Evolutionary conservation across 2,113 vertebrate species (phyloP).

Genomic region (Ardeotis arabs): DNA sequence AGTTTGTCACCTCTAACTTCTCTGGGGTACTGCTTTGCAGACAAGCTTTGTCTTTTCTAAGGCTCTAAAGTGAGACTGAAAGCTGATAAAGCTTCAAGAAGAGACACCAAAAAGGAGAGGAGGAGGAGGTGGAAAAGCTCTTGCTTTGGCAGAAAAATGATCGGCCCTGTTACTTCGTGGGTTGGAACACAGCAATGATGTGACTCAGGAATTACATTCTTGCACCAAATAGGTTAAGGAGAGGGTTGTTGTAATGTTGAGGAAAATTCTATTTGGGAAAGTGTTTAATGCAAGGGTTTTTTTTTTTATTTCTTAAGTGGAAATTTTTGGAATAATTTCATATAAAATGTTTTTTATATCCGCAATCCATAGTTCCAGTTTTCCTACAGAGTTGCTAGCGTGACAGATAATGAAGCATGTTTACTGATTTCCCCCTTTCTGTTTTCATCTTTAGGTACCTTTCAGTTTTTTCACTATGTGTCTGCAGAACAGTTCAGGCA

Average conservation of each 20-base stretch:
- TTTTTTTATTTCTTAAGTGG: not conserved
- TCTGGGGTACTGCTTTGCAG: not conserved
- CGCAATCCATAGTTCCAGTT: not conserved
- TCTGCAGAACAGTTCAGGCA: not conserved
- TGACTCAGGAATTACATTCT: not conserved
- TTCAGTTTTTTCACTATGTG: not conserved
- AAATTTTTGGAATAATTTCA: not conserved
- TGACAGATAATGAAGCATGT: not conserved
- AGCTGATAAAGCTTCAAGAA: not conserved
- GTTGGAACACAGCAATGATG: not conserved
- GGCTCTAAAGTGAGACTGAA: conserved; percentile 4
- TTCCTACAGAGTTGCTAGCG: not conserved
- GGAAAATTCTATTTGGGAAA: not conserved
- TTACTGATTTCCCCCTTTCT: not conserved
- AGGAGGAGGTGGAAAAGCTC: not conserved
- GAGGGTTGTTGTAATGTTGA: not conserved
- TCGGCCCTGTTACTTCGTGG: not conserved
- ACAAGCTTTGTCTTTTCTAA: not conserved
- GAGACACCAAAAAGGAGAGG: not conserved
- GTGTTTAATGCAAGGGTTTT: not conserved
- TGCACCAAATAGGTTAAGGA: not conserved
- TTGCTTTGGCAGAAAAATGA: not conserved
- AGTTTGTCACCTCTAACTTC: not conserved
- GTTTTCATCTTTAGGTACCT: not conserved
- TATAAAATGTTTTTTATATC: not conserved